These are phyloP conservation scores for Anas capensis DNA, from an alignment of 2,797 vertebrate species.

Conservation along the genomic window DNA sequence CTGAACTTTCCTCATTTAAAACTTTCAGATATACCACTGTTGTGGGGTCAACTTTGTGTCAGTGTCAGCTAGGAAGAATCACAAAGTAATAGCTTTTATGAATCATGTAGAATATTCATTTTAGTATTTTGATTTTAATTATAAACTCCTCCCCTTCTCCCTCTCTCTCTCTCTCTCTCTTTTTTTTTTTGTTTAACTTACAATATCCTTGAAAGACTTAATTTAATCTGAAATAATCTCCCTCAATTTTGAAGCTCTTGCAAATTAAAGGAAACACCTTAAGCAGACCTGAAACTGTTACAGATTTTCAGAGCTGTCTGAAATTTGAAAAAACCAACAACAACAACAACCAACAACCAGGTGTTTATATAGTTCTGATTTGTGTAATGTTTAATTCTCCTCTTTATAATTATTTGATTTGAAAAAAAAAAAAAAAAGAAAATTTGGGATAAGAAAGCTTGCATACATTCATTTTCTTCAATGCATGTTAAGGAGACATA, in stretches of 20 bases:
- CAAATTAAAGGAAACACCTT: background rate
- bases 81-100: background rate
- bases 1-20: background rate
- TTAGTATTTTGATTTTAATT: background rate
- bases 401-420: background rate
- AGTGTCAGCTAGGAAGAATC: background rate
- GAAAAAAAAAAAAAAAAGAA: background rate
- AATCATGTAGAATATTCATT: accelerated
- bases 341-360: background rate
- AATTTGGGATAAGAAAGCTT: background rate
- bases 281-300: background rate
- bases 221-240: background rate
- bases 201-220: background rate
- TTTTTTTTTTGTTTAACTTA: background rate
- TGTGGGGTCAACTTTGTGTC: background rate
- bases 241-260: background rate
- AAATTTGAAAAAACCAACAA: background rate
- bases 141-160: accelerated
- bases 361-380: background rate
- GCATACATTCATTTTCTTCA: background rate
- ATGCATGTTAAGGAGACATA: background rate
- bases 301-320: background rate
- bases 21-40: background rate
- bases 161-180: too few relatives aligned
- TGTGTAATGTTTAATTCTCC: background rate